Conservation (phyloP, 2,888 invertebrate species). For the Apocheima hispidaria region DNA sequence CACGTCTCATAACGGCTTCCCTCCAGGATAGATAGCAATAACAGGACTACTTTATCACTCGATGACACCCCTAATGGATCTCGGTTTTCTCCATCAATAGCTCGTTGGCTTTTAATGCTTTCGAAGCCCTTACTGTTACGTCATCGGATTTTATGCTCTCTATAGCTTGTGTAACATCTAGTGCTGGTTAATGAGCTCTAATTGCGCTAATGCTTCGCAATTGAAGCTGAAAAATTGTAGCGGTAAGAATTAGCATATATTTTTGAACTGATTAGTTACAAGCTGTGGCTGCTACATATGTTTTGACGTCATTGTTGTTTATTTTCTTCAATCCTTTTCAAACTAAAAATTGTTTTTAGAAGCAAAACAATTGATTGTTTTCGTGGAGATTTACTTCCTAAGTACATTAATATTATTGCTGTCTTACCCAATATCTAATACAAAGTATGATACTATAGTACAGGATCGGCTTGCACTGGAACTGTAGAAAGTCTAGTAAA, state of each 20-base stretch:
- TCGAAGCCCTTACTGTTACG: constrained; percentile 63
- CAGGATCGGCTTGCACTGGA: neutral
- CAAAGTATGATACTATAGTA: neutral
- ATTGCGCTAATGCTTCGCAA: constrained; percentile 44
- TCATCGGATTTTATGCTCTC: constrained; percentile 65
- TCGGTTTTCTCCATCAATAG: constrained; percentile 63
- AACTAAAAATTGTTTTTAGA: neutral
- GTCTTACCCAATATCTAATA: neutral
- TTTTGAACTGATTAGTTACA: neutral
- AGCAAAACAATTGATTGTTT: constrained; percentile 1
- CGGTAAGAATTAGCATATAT: constrained; percentile 11
- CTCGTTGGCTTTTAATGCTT: constrained; percentile 59
- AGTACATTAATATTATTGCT: neutral
- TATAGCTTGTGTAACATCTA: constrained; percentile 59
- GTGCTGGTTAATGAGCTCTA: constrained; percentile 44
- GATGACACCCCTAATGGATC: constrained; percentile 48
- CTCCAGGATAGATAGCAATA: constrained; percentile 36
- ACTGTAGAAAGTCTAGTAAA: constrained; percentile 10
- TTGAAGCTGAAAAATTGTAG: constrained; percentile 11
- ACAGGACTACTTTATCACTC: constrained; percentile 28
- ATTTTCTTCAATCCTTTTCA: neutral
- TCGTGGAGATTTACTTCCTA: neutral
- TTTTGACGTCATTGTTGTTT: constrained; percentile 13
- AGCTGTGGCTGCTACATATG: neutral
- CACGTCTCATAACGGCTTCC: constrained; percentile 18